These are phyloP conservation scores for Empidonax traillii DNA, from an alignment of 2,113 vertebrate species.

Conservation along the genomic window DNA sequence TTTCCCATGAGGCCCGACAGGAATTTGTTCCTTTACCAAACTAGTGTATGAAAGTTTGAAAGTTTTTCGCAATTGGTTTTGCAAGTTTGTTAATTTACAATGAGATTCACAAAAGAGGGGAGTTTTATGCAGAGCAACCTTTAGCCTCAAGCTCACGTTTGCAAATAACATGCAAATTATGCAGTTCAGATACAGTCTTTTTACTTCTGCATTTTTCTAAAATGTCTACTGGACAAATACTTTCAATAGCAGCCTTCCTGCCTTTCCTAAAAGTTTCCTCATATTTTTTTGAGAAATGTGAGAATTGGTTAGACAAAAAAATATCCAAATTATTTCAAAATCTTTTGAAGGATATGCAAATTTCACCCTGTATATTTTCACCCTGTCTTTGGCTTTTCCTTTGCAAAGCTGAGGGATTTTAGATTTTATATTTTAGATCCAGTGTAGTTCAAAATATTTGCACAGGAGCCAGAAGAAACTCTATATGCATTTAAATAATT, in stretches of 20 bases:
- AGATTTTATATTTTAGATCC: neutral
- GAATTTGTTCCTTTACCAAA: neutral
- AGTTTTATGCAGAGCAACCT: neutral
- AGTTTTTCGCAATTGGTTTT: neutral
- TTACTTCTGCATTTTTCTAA: neutral
- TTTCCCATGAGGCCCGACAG: neutral
- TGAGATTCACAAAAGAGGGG: neutral
- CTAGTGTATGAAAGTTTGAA: fast-evolving
- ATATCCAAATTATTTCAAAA: neutral
- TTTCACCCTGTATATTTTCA: neutral
- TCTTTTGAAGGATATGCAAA: neutral
- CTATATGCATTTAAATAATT: neutral
- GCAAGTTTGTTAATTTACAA: slow-evolving; percentile 9
- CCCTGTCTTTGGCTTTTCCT: neutral
- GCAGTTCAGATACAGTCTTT: neutral
- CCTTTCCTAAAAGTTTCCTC: neutral
- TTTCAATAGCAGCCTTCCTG: neutral
- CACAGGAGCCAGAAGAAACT: neutral
- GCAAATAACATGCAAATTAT: slow-evolving; percentile 16
- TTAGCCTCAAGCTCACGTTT: neutral
- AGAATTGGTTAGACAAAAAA: neutral
- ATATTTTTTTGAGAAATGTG: neutral
- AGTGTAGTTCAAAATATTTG: neutral
- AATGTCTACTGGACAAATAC: neutral
- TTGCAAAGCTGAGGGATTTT: neutral